A percentile compares a stretch with the other conserved stretches of the same genome.
phyloP scores from a whole-genome alignment of 2,113 vertebrate genomes.

The Stegastes partitus region DNA sequence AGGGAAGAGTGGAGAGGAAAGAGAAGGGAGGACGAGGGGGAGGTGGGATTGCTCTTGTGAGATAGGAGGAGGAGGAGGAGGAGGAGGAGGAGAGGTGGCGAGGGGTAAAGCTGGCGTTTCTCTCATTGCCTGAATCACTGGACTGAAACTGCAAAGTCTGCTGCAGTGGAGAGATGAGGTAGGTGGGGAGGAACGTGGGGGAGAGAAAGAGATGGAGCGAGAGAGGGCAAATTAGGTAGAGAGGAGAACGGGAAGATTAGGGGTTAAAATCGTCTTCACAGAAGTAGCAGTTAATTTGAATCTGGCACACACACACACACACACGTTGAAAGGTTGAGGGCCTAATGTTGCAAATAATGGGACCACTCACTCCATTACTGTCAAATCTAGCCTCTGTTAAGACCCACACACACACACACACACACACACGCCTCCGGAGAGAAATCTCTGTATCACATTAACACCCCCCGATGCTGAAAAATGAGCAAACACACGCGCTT shows the following conservation, averaged over 20 bases:
- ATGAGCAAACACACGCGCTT: constrained; percentile 18
- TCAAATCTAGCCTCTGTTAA: constrained; percentile 53
- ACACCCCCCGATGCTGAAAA: constrained; percentile 14
- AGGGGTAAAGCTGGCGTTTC: constrained; percentile 64
- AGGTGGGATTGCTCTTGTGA: no score
- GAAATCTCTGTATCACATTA: constrained; percentile 31
- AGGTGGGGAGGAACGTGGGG: not conserved
- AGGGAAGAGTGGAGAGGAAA: constrained; percentile 36
- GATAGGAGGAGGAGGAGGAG: constrained; percentile 22
- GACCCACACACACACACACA: constrained; percentile 24
- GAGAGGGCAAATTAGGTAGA: constrained; percentile 21
- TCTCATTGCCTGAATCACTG: constrained; percentile 79
- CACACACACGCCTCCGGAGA: constrained; percentile 13
- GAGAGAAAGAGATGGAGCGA: not conserved
- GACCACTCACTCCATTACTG: constrained; percentile 67
- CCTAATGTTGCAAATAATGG: constrained; percentile 78
- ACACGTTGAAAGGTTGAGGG: constrained; percentile 40
- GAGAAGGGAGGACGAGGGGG: not conserved
- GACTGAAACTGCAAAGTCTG: constrained; percentile 80
- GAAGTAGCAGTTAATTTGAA: constrained; percentile 57
- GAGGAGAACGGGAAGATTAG: constrained; percentile 25
- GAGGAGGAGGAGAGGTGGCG: constrained; percentile 17
- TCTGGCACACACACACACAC: constrained; percentile 24
- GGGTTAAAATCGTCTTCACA: constrained; percentile 55
- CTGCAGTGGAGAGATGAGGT: constrained; percentile 71